Percentiles rank a stretch among this genome's conserved stretches.
Evolutionary conservation across 2,113 vertebrate genomes (phyloP).

Genomic region (Propithecus coquereli): DNA sequence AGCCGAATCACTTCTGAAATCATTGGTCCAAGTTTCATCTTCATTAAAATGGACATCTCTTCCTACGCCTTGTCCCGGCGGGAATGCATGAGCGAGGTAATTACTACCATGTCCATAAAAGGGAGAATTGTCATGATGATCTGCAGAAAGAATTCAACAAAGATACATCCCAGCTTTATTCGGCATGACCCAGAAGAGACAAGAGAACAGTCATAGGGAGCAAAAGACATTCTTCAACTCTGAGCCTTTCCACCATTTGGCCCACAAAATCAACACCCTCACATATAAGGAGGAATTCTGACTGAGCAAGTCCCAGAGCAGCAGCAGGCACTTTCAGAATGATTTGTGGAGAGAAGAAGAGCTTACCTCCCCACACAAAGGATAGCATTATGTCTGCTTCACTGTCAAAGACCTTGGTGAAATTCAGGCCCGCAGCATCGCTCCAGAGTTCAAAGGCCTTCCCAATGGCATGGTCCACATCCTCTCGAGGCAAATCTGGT

Average conservation of each 20-base stretch:
- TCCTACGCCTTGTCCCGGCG: conserved; percentile 78
- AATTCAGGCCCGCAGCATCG: conserved; percentile 86
- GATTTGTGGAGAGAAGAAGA: background rate
- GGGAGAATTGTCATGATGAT: conserved; percentile 83
- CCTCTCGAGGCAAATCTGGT: conserved; percentile 83
- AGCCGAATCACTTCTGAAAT: conserved; percentile 35
- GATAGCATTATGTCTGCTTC: conserved; percentile 89
- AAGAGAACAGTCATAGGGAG: too few species aligned
- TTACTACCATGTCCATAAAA: conserved; percentile 83
- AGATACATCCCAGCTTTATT: background rate
- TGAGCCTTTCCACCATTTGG: background rate
- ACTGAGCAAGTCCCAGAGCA: background rate
- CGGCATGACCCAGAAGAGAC: background rate
- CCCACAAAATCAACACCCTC: background rate
- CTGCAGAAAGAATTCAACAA: conserved; percentile 73
- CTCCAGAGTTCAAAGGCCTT: conserved; percentile 88
- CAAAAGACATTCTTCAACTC: too few species aligned
- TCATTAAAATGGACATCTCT: conserved; percentile 93
- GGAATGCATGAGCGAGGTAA: conserved; percentile 86
- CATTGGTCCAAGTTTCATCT: conserved; percentile 80
- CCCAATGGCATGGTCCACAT: conserved; percentile 86
- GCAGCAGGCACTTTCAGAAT: background rate
- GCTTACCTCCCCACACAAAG: conserved; percentile 84
- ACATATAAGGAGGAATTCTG: background rate
- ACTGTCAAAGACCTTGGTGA: conserved; percentile 81